Evolutionary conservation across 2,888 invertebrate species (phyloP).

Genomic region (Acrobasis repandana): DNA sequence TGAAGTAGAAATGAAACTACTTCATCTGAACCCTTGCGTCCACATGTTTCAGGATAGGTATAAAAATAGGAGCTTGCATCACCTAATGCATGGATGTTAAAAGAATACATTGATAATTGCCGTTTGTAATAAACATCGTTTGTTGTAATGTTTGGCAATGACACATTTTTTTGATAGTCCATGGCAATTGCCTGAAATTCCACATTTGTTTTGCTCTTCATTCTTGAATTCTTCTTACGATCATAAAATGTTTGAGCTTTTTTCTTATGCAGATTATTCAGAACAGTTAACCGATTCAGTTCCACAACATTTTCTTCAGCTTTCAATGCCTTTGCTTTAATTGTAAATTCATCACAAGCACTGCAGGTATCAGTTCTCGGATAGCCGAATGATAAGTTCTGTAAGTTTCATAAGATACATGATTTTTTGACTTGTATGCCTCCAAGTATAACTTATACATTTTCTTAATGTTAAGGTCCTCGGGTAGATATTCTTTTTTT

Average conservation of each 20-base stretch:
- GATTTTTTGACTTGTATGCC: slow-evolving; percentile 24
- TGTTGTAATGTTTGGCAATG: slow-evolving; percentile 38
- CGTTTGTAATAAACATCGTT: slow-evolving; percentile 38
- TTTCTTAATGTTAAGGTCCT: slow-evolving; percentile 23
- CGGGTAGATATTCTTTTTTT: slow-evolving; percentile 31
- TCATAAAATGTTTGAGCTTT: slow-evolving; percentile 32
- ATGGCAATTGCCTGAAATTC: slow-evolving; percentile 31
- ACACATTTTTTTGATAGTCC: slow-evolving; percentile 35
- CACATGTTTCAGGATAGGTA: slow-evolving; percentile 37
- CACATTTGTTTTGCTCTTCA: slow-evolving; percentile 24
- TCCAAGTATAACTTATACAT: slow-evolving; percentile 23
- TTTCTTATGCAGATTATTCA: slow-evolving; percentile 29
- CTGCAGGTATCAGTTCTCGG: slow-evolving; percentile 30
- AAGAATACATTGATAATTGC: slow-evolving; percentile 31
- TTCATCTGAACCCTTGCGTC: slow-evolving; percentile 38
- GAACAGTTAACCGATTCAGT: slow-evolving; percentile 26
- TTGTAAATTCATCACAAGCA: slow-evolving; percentile 30
- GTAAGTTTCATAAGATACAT: slow-evolving; percentile 32
- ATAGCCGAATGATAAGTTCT: slow-evolving; percentile 30
- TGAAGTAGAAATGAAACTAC: slow-evolving; percentile 38
- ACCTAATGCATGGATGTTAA: slow-evolving; percentile 39
- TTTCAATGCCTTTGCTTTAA: slow-evolving; percentile 18
- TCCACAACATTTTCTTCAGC: slow-evolving; percentile 21
- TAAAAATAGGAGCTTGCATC: slow-evolving; percentile 35
- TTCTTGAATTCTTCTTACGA: slow-evolving; percentile 29